A percentile compares a stretch with the other conserved stretches of the same genome.
Conservation (phyloP, 1,140 invertebrate species). For the Heliothis virescens region DNA sequence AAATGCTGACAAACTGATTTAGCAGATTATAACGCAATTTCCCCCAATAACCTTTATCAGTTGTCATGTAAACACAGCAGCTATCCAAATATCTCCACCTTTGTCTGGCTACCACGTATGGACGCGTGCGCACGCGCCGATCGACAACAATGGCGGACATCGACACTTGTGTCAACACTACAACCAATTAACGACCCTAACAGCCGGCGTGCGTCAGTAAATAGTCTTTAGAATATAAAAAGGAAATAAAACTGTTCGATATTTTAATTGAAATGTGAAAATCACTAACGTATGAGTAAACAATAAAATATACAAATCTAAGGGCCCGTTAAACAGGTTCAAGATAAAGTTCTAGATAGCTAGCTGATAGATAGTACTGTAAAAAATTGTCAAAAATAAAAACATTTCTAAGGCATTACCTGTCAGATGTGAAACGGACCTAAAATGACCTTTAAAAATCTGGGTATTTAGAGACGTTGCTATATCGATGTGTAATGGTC, state of each 20-base stretch:
- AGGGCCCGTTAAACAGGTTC: too few relatives aligned
- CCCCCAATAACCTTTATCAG: background rate
- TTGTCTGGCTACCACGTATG: conserved; percentile 21
- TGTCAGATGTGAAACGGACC: too few relatives aligned
- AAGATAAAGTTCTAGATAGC: too few relatives aligned
- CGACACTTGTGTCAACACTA: conserved; percentile 37
- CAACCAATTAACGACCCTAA: conserved; percentile 8
- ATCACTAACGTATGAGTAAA: too few relatives aligned
- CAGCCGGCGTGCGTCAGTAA: conserved; percentile 14
- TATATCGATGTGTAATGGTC: too few relatives aligned
- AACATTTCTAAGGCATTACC: too few relatives aligned
- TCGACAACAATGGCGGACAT: conserved; percentile 17
- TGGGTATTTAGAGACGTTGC: too few relatives aligned
- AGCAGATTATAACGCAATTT: background rate
- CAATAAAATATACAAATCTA: too few relatives aligned
- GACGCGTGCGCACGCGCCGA: conserved; percentile 21
- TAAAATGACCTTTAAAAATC: too few relatives aligned
- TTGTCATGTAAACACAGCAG: background rate
- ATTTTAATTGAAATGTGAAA: background rate
- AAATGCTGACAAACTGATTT: too few relatives aligned
- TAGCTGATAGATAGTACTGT: too few relatives aligned
- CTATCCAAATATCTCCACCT: conserved; percentile 14
- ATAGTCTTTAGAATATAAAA: background rate
- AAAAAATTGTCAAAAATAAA: too few relatives aligned
- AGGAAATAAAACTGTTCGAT: background rate